phyloP scores from a whole-genome alignment of 2,888 invertebrate genomes.

The Pandemis cinnamomeana region DNA sequence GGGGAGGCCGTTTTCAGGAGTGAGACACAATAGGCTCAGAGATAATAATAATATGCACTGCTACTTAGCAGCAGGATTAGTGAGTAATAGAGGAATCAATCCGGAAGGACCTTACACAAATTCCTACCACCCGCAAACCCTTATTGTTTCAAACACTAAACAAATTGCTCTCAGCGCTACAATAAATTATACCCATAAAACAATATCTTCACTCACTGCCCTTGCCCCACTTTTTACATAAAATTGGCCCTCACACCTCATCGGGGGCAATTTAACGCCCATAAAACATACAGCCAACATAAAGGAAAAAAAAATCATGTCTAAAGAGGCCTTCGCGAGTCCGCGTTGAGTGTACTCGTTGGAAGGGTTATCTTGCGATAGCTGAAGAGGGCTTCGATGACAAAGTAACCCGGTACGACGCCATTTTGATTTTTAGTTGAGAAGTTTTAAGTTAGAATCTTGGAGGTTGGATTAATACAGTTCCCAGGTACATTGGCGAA shows the following conservation, averaged over 20 bases:
- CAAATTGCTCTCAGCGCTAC: background rate
- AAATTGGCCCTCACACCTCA: conserved; percentile 29
- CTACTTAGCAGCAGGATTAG: no score
- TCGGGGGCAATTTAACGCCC: conserved; percentile 30
- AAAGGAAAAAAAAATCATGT: conserved; percentile 48
- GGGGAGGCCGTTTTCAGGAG: no score
- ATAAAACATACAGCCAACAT: conserved; percentile 50
- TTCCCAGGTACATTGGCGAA: background rate
- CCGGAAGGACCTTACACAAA: no score
- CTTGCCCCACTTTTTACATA: conserved; percentile 14
- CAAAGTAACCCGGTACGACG: conserved; percentile 26
- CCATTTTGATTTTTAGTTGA: conserved; percentile 34
- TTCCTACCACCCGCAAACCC: background rate
- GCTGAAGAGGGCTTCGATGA: conserved; percentile 35
- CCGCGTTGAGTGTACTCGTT: conserved; percentile 34
- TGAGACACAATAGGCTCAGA: no score
- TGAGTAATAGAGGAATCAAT: no score
- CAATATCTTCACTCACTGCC: background rate
- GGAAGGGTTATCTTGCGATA: conserved; percentile 41
- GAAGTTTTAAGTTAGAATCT: background rate
- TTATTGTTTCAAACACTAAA: background rate
- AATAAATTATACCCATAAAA: background rate
- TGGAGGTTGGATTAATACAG: background rate
- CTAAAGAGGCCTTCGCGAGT: conserved; percentile 45
- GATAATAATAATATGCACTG: no score